A percentile compares a stretch with the other conserved stretches of the same genome.
These are phyloP conservation scores for Silurus aristotelis DNA, from an alignment of 2,797 vertebrate species.

Conservation along the genomic window DNA sequence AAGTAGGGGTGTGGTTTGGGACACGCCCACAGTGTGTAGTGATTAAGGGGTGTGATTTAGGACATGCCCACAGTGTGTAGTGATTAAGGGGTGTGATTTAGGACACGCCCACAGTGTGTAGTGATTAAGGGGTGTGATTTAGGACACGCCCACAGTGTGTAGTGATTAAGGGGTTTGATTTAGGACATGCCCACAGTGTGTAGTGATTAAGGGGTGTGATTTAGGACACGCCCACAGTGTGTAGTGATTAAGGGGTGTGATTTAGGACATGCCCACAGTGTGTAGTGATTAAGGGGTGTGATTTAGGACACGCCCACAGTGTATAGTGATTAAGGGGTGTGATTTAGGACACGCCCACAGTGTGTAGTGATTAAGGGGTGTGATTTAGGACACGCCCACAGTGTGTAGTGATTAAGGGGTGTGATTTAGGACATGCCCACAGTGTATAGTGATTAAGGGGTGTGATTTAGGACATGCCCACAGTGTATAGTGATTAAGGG, in stretches of 20 bases:
- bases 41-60: background rate
- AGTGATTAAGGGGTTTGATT: background rate
- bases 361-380: background rate
- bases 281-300: background rate
- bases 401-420: background rate
- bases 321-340: background rate
- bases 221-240: background rate
- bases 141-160: background rate
- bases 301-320: background rate
- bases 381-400: background rate
- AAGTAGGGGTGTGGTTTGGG: background rate
- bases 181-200: background rate
- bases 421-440: background rate
- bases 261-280: background rate
- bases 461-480: background rate
- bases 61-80: background rate
- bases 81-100: background rate
- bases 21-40: background rate
- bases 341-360: conserved; percentile 3
- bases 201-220: background rate
- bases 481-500: background rate
- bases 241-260: background rate
- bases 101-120: background rate
- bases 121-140: too few species aligned
- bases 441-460: background rate